A percentile compares a stretch with the other conserved stretches of the same genome.
Evolutionary conservation across 1,140 invertebrate genomes (phyloP).

Genomic region (Eriosoma lanigerum): DNA sequence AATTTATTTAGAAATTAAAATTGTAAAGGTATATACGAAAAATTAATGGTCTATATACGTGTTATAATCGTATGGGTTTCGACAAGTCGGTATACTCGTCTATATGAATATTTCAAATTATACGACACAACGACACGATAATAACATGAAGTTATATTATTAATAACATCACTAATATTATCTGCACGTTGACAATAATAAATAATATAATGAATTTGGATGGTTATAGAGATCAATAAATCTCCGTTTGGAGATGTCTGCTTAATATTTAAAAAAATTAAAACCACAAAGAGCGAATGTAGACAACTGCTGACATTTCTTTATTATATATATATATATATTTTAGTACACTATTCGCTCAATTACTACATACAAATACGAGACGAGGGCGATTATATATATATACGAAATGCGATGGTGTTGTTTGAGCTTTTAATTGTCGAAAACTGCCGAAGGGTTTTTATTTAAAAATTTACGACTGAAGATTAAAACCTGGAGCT

Average conservation of each 20-base stretch:
- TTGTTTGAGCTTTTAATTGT: constrained; percentile 50
- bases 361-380: constrained; percentile 18
- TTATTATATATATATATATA: neutral
- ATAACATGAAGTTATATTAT: too few species aligned
- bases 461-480: constrained; percentile 49
- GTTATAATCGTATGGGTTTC: too few species aligned
- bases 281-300: neutral
- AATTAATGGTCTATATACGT: too few species aligned
- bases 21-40: too few species aligned
- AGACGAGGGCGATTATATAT: neutral
- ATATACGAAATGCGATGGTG: neutral
- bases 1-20: too few species aligned
- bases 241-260: neutral
- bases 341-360: constrained; percentile 5
- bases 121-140: too few species aligned
- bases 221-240: neutral
- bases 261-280: constrained; percentile 10
- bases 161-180: too few species aligned
- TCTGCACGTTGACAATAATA: too few species aligned
- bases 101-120: too few species aligned
- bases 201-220: too few species aligned
- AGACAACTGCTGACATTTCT: neutral
- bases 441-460: constrained; percentile 24
- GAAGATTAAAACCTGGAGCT: constrained; percentile 41
- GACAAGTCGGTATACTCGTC: too few species aligned